These are phyloP conservation scores for Plebejus argus DNA, from an alignment of 2,888 invertebrate genomes.

Conservation along the genomic window DNA sequence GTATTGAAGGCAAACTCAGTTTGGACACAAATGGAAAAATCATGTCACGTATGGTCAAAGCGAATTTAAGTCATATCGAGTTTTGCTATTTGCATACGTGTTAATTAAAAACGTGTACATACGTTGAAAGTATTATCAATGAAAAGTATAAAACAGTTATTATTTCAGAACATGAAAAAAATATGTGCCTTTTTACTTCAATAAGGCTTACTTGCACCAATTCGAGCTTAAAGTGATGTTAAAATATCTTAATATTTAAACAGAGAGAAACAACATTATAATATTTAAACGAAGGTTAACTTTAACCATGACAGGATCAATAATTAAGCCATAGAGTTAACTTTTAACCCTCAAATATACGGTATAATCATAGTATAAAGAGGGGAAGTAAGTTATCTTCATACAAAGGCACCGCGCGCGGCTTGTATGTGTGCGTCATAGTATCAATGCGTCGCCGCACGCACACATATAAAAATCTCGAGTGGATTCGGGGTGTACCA, in stretches of 20 bases:
- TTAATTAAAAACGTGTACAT: slow-evolving; percentile 8
- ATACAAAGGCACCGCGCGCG: no score
- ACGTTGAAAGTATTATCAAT: neutral
- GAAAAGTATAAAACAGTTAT: neutral
- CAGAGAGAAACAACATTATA: neutral
- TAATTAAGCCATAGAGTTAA: neutral
- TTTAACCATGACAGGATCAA: no score
- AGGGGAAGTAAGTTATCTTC: no score
- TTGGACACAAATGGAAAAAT: slow-evolving; percentile 31
- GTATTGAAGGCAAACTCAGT: slow-evolving; percentile 27
- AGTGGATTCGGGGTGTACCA: no score
- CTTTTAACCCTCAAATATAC: slow-evolving; percentile 6
- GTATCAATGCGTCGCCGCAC: no score
- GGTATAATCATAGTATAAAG: no score
- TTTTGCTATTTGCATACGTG: slow-evolving; percentile 4
- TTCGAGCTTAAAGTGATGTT: neutral
- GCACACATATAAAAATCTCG: no score
- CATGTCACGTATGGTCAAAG: slow-evolving; percentile 32
- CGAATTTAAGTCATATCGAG: slow-evolving; percentile 23
- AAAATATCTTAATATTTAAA: neutral
- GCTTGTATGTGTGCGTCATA: no score
- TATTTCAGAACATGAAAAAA: no score
- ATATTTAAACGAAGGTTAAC: neutral
- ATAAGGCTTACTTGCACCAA: neutral
- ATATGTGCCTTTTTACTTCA: no score